Evolutionary conservation across 2,888 invertebrate species (phyloP).

Genomic region (Pristionchus entomophagus): DNA sequence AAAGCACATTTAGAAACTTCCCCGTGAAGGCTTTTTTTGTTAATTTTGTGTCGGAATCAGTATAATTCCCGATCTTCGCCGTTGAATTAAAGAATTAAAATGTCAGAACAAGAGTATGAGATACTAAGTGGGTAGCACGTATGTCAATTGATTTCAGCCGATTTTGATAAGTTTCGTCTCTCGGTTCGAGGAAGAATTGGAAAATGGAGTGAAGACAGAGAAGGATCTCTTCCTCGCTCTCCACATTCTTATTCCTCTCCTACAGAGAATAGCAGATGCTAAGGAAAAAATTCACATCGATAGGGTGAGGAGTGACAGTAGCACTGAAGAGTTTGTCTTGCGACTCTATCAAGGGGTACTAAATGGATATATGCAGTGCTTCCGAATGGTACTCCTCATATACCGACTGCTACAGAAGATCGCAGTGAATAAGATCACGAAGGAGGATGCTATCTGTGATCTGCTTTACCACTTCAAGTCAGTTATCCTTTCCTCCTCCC

Average conservation of each 20-base stretch:
- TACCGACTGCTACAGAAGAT: slow-evolving; percentile 28
- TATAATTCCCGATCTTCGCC: no score
- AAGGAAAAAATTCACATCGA: slow-evolving; percentile 46
- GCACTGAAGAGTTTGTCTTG: neutral
- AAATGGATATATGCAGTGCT: no score
- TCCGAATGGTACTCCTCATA: slow-evolving; percentile 46
- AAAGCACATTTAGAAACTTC: no score
- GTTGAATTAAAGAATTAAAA: no score
- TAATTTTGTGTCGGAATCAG: no score
- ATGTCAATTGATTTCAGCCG: slow-evolving; percentile 27
- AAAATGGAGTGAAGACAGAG: slow-evolving; percentile 28
- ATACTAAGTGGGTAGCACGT: no score
- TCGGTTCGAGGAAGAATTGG: slow-evolving; percentile 30
- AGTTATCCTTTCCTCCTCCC: neutral
- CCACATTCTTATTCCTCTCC: slow-evolving; percentile 41
- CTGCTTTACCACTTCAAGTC: slow-evolving; percentile 47
- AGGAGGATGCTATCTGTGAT: slow-evolving; percentile 46
- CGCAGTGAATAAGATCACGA: slow-evolving; percentile 5
- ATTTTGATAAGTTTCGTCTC: slow-evolving; percentile 30
- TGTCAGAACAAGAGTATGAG: no score
- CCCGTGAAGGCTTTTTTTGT: no score
- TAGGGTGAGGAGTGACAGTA: slow-evolving; percentile 11
- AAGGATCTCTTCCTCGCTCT: slow-evolving; percentile 45
- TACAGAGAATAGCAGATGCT: slow-evolving; percentile 44
- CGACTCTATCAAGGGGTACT: no score